Evolutionary conservation across 2,113 vertebrate genomes (phyloP), one percentile per base, ranked within the genome.

Genomic region (Nansenia antarctica): DNA sequence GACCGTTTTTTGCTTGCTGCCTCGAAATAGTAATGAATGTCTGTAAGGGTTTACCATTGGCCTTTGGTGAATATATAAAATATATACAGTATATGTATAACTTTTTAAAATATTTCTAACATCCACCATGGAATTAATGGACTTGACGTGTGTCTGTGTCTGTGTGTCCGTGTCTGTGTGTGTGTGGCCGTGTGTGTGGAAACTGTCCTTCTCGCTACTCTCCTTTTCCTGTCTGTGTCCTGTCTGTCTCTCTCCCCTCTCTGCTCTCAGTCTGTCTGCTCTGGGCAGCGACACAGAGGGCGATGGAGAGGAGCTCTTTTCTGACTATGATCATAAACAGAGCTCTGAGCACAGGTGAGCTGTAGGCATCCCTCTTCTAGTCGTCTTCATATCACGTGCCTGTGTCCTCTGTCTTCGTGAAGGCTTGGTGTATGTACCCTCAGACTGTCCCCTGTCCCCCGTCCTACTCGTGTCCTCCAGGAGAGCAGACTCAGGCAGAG

Each of bases 401-500:
- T 55, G 63, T 65, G 24, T 24, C 11, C 14, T 47, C 6, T 31
- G 53, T 55, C 6, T 59, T 7, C n/a, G 29, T 59, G 29, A 27
- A 59, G 12, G 1, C 31, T 35, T 35, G 5, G 37, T 30, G 24
- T 30, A 22, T 22, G 11, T 22, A 35, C 8, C 34, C 24, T 65
- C 34, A 63, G 34, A 32, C 61, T 54, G 59, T 54, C 2, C 12
- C 27, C 26, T 70, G 20, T 15, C 49, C 35, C 45, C 9, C n/a
- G n/a, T 49, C 2, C 20, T 24, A n/a, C 67, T 60, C 78, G 57
- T n/a, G n/a, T 4, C 9, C 72, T 65, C 64, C 82, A 98, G 96
- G 94, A 94, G 90, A 82, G 80, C 64, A 32, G 93, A 92, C 5
- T 22, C 77, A 0, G 69, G 85, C 7, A 91, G 86, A 76, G 71